Conservation (phyloP, 2,797 vertebrate species). For the Liasis olivaceus region DNA sequence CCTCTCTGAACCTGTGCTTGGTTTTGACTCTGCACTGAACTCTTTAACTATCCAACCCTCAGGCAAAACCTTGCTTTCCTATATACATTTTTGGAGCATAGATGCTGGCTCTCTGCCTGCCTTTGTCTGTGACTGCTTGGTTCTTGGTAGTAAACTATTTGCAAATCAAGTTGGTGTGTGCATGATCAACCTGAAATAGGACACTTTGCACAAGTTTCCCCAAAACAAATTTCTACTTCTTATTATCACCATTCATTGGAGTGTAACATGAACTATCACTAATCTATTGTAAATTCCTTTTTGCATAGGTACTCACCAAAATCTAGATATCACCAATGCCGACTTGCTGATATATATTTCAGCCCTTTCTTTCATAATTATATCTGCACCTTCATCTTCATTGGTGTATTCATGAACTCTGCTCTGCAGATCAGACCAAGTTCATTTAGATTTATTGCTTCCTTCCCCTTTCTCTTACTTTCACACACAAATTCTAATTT, state of each 20-base stretch:
- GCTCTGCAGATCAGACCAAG: background rate
- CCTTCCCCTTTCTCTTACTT: background rate
- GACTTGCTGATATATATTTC: background rate
- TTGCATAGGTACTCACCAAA: background rate
- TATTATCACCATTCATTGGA: background rate
- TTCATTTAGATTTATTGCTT: background rate
- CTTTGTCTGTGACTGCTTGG: background rate
- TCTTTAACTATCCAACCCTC: background rate
- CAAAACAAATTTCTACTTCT: background rate
- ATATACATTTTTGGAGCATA: background rate
- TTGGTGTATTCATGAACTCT: background rate
- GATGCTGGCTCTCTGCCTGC: background rate
- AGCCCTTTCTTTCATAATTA: background rate
- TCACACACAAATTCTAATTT: background rate
- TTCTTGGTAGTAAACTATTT: background rate
- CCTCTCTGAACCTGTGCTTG: background rate
- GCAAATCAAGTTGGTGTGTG: background rate
- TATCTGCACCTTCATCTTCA: background rate
- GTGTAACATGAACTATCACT: background rate
- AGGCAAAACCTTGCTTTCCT: background rate
- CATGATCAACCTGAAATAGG: background rate
- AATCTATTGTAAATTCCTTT: background rate
- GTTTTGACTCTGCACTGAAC: background rate
- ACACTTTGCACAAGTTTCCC: background rate
- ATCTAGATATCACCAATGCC: background rate